phyloP scores from a whole-genome alignment of 2,113 vertebrate species.

The Muntiacus muntjak region DNA sequence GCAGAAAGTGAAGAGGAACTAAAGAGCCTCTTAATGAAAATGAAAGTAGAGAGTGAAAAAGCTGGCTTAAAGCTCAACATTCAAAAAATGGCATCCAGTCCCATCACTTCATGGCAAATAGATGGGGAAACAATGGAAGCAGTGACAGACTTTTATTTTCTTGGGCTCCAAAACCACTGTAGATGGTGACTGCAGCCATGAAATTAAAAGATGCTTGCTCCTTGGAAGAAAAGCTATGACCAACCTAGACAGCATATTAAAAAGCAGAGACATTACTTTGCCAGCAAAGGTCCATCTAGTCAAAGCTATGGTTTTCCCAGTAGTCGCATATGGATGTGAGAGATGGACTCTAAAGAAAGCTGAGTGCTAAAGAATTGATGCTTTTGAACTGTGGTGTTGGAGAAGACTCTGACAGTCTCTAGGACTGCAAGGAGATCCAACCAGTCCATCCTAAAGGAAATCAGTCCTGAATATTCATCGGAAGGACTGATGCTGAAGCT shows the following conservation, averaged over 20 bases:
- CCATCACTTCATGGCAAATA: not conserved
- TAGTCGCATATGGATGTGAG: not conserved
- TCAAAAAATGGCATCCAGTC: not conserved
- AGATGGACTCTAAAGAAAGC: not conserved
- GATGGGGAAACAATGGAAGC: not conserved
- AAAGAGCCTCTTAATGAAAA: not conserved
- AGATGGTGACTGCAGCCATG: not conserved
- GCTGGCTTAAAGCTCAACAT: not conserved
- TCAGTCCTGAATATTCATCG: not conserved
- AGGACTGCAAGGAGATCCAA: not conserved
- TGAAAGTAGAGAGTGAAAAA: not conserved
- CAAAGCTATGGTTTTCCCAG: not conserved
- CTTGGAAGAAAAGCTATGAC: not conserved
- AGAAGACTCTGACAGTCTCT: not conserved
- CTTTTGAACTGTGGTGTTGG: not conserved
- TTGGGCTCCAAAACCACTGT: not conserved
- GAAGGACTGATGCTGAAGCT: not conserved
- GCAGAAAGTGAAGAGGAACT: not conserved
- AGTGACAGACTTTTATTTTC: not conserved
- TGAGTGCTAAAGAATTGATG: not conserved
- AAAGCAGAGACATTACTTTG: not conserved
- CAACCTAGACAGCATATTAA: not conserved
- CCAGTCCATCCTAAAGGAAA: not conserved
- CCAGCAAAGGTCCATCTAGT: not conserved
- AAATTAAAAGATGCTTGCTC: not conserved